Evolutionary conservation across 1,140 invertebrate genomes (phyloP).

Genomic region (Penaeus indicus): DNA sequence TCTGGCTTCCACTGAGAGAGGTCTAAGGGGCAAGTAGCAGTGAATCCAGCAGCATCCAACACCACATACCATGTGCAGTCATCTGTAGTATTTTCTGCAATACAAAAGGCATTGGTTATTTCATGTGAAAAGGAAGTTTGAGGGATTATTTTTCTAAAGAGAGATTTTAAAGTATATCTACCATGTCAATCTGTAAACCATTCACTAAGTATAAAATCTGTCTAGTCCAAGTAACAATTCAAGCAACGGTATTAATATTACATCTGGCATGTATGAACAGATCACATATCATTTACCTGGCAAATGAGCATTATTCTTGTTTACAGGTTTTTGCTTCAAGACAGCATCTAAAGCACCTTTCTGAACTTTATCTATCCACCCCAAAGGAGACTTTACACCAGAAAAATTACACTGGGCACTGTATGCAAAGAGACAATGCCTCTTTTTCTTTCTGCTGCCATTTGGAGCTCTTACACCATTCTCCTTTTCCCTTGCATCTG

Average conservation of each 20-base stretch:
- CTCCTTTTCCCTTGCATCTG: background rate
- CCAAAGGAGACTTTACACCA: slow-evolving; percentile 88
- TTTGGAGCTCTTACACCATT: background rate
- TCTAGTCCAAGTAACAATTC: background rate
- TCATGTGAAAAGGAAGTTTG: too few species aligned
- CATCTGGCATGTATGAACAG: background rate
- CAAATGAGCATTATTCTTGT: background rate
- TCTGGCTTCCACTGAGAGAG: slow-evolving; percentile 82
- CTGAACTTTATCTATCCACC: slow-evolving; percentile 80
- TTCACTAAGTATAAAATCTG: background rate
- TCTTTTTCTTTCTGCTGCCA: background rate
- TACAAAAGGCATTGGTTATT: too few species aligned
- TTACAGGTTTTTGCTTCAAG: slow-evolving; percentile 21
- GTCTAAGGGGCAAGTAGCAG: slow-evolving; percentile 84
- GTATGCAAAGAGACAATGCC: slow-evolving; percentile 83
- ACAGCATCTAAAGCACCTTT: slow-evolving; percentile 73
- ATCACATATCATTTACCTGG: background rate
- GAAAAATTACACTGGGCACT: slow-evolving; percentile 96
- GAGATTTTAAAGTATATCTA: slow-evolving; percentile 11
- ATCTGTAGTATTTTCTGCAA: background rate
- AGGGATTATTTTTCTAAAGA: background rate
- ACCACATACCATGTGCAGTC: slow-evolving; percentile 82
- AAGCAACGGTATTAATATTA: background rate
- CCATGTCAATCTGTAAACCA: background rate
- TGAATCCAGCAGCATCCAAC: slow-evolving; percentile 88